phyloP scores from a whole-genome alignment of 2,888 invertebrate species.

The Drosophila buzzatii region DNA sequence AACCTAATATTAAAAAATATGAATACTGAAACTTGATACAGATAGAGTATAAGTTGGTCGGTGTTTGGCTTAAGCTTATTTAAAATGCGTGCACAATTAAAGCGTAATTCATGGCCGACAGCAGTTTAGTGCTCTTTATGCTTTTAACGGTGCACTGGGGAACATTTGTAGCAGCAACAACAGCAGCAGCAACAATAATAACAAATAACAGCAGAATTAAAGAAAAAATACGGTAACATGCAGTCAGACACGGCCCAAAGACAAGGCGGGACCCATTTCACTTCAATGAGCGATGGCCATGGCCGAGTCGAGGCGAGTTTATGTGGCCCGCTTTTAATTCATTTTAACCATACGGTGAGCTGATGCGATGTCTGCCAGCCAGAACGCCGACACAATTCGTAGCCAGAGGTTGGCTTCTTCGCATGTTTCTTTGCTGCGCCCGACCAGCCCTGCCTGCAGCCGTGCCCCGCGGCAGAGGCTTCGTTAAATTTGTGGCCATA shows the following conservation, averaged over 20 bases:
- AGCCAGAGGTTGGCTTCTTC: slow-evolving; percentile 30
- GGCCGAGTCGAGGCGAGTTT: slow-evolving; percentile 55
- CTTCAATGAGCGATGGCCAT: slow-evolving; percentile 61
- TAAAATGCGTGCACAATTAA: slow-evolving; percentile 69
- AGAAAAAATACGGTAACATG: neutral
- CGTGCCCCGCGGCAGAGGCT: neutral
- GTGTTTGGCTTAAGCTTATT: slow-evolving; percentile 28
- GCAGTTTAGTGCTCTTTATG: slow-evolving; percentile 79
- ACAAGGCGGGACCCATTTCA: slow-evolving; percentile 37
- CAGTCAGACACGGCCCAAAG: slow-evolving; percentile 25
- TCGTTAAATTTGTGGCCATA: slow-evolving; percentile 63
- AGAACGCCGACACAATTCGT: slow-evolving; percentile 14
- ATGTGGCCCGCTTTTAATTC: slow-evolving; percentile 67
- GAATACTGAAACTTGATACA: neutral
- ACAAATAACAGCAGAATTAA: neutral
- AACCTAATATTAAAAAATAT: neutral
- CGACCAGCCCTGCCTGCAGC: neutral
- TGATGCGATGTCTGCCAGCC: slow-evolving; percentile 22
- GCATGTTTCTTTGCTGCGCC: slow-evolving; percentile 25
- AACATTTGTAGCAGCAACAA: slow-evolving; percentile 70
- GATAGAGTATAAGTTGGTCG: slow-evolving; percentile 33
- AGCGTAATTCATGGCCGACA: slow-evolving; percentile 77
- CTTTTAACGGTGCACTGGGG: slow-evolving; percentile 74
- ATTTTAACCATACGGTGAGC: slow-evolving; percentile 48
- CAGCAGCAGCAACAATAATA: slow-evolving; percentile 33